Percentiles rank a stretch among this genome's conserved stretches.
Evolutionary conservation across 2,113 vertebrate species (phyloP).

Genomic region (Speoplatyrhinus poulsoni): DNA sequence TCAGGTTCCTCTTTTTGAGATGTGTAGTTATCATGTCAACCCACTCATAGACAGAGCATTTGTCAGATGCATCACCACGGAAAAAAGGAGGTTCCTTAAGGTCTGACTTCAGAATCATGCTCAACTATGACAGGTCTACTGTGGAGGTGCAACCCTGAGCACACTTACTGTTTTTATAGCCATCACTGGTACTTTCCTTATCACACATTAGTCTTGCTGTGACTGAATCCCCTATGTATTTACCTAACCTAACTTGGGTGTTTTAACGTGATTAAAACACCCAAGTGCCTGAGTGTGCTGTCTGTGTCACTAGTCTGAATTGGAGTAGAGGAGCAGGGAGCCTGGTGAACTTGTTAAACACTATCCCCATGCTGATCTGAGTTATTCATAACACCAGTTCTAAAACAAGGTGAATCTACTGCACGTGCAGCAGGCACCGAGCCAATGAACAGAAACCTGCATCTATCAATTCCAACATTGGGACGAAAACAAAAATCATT

Average conservation of each 20-base stretch:
- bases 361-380: neutral
- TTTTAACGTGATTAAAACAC: constrained; percentile 19
- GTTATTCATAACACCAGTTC: neutral
- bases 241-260: constrained; percentile 19
- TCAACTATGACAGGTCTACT: constrained; percentile 16
- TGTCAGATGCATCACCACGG: constrained; percentile 9
- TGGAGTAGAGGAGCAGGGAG: neutral
- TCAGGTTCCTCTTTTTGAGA: constrained; percentile 16
- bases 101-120: constrained; percentile 18
- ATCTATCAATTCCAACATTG: neutral
- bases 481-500: neutral
- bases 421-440: neutral
- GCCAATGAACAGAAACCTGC: neutral
- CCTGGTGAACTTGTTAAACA: neutral
- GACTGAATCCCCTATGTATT: constrained; percentile 13
- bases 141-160: neutral
- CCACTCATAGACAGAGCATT: constrained; percentile 17
- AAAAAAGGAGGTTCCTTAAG: constrained; percentile 14
- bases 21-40: constrained; percentile 25
- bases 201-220: constrained; percentile 19
- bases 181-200: neutral
- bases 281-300: constrained; percentile 7
- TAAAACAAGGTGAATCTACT: neutral
- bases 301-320: constrained; percentile 7
- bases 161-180: neutral